phyloP scores from a whole-genome alignment of 2,113 vertebrate genomes.

The Gymnocephalus cernua region DNA sequence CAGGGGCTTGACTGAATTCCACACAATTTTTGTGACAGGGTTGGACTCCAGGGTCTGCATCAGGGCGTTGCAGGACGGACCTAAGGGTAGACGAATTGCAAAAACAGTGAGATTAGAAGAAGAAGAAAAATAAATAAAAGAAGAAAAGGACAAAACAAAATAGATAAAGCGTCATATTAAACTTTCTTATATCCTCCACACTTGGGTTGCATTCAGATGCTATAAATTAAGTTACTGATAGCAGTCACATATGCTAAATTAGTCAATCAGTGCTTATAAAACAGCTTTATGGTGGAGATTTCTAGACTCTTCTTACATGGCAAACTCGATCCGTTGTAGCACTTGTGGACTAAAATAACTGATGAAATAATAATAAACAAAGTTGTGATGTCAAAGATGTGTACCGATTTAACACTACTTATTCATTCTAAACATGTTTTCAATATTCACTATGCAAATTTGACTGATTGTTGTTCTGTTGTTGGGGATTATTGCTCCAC shows the following conservation, averaged over 20 bases:
- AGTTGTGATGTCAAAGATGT: background rate
- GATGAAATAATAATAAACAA: background rate
- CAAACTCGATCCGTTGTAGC: background rate
- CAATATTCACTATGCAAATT: background rate
- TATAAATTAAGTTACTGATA: background rate
- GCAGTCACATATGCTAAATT: background rate
- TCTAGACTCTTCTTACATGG: too few species aligned
- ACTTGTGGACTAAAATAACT: background rate
- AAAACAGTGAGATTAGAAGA: background rate
- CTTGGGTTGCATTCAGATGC: background rate
- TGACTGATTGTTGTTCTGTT: background rate
- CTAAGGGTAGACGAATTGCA: constrained; percentile 71
- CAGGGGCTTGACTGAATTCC: constrained; percentile 95
- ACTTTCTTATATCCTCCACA: background rate
- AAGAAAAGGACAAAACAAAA: background rate
- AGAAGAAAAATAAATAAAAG: background rate
- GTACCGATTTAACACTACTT: background rate
- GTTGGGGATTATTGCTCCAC: background rate
- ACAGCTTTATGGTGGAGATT: too few species aligned
- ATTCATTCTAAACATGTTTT: background rate
- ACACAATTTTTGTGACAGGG: constrained; percentile 93
- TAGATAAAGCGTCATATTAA: background rate
- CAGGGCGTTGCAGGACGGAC: constrained; percentile 93
- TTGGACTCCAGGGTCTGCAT: constrained; percentile 96
- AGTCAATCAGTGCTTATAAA: background rate